Base-by-base conservation (phyloP, 1,140 invertebrate genomes). In the Acromyrmex heyeri region DNA sequence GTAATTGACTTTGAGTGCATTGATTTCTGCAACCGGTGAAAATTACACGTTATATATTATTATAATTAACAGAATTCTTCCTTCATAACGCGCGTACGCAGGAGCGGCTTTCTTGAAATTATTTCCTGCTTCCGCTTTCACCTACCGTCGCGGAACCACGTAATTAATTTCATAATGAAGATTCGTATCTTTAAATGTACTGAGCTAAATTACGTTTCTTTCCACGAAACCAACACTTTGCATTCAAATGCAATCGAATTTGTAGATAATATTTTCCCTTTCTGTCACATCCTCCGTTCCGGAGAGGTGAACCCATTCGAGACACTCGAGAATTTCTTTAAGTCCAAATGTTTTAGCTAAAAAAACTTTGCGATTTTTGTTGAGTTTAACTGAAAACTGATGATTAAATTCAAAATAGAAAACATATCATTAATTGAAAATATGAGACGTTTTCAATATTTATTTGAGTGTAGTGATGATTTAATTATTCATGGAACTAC, bases 121-220 rank as follows among this genome's bases (percentile, higher is more conserved):
- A 59, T 86, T 90, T 86, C 89, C 77, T 65, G 86, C 79, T 90
- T 90, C 89, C 89, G 89, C 89, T 90, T 90, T 90, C 89, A 87
- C 89, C 77, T 16, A 48, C 61, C 86, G 57, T 61, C 34, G 79
- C 85, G 77, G 50, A 70, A 65, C 77, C 89, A 55, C 76, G 78
- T 90, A 90, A 90, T 90, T 90, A 90, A 90, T 90, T 79, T 81
- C 75, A 67, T 38, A 53, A 69, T 59, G 55, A 76, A 87, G 88
- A 90, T 90, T 44, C 21, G 50, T 86, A 90, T 89, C 83, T 89
- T 27, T 62, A 76, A 76, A 76, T 38, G 27, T 12, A 50, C 53
- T 16, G 48, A 55, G 30, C 34, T 57, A 69, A 81, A 81, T 81
- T 81, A 38, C 77, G 16, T 57, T 70, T 44, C 65, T 70, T 81